Percentiles rank a stretch among this genome's conserved stretches.
phyloP scores from a whole-genome alignment of 53 echinoderm and acorn worm species.

The Glandiceps talaboti region DNA sequence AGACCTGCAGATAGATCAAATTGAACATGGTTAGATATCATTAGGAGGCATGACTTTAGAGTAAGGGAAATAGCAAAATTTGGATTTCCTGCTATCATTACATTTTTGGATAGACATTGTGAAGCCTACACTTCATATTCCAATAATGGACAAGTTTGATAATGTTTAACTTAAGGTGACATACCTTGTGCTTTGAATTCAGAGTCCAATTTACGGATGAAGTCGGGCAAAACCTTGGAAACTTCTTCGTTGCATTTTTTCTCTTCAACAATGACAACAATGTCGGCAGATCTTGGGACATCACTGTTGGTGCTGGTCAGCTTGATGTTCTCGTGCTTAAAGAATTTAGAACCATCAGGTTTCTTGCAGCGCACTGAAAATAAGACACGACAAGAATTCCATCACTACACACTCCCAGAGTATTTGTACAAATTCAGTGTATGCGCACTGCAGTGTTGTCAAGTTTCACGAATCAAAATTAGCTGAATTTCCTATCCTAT shows the following conservation, averaged over 20 bases:
- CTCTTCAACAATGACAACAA: constrained; percentile 71
- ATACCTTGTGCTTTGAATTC: constrained; percentile 50
- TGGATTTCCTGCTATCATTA: too few relatives aligned
- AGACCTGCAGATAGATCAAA: constrained; percentile 39
- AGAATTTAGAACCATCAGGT: neutral
- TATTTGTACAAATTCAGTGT: too few relatives aligned
- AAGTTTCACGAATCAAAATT: too few relatives aligned
- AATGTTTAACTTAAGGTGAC: neutral
- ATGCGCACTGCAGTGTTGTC: too few relatives aligned
- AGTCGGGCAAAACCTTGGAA: constrained; percentile 15
- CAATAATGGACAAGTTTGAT: too few relatives aligned
- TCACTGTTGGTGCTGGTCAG: neutral
- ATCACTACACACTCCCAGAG: too few relatives aligned
- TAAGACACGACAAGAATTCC: too few relatives aligned
- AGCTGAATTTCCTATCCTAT: too few relatives aligned
- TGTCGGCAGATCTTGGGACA: constrained; percentile 31
- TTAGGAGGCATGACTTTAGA: neutral
- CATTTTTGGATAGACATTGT: too few relatives aligned
- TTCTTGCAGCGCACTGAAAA: neutral
- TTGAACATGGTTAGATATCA: too few relatives aligned
- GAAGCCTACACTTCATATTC: too few relatives aligned
- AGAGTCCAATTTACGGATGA: constrained; percentile 31
- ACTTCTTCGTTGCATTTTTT: constrained; percentile 30
- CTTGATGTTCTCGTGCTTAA: neutral
- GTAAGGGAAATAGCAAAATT: neutral